Conservation (phyloP, 2,113 vertebrate genomes). For the Rhombomys opimus region DNA sequence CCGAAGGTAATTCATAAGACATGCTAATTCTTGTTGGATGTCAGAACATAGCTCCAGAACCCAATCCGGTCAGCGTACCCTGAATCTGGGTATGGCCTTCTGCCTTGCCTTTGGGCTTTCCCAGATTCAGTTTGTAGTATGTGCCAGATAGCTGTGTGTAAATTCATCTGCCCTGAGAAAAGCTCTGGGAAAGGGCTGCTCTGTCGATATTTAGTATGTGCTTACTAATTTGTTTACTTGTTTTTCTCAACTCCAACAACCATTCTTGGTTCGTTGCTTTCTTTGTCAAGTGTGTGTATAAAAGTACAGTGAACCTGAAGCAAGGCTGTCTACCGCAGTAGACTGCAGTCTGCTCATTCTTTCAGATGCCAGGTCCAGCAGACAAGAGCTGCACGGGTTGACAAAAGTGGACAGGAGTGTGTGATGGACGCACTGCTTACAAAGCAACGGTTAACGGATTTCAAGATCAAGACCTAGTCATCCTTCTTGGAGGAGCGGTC, state of each 20-base stretch:
- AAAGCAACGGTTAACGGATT: neutral
- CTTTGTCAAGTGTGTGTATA: neutral
- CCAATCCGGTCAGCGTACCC: neutral
- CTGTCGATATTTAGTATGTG: neutral
- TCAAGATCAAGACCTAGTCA: neutral
- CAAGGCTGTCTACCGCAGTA: neutral
- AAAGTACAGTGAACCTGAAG: neutral
- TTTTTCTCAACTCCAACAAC: neutral
- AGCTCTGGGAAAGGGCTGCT: neutral
- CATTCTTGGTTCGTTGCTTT: neutral
- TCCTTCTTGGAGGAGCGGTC: neutral
- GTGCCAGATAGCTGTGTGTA: neutral
- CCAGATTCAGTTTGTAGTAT: neutral
- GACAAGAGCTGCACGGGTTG: neutral
- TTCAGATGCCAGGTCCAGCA: neutral
- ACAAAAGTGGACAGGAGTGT: neutral
- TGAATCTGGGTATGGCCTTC: neutral
- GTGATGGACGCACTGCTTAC: neutral
- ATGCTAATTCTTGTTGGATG: neutral
- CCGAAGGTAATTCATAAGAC: neutral
- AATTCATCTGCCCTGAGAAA: neutral
- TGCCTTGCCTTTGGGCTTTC: neutral
- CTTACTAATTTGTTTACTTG: neutral
- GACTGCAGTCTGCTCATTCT: neutral
- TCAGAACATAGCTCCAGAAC: neutral